phyloP scores from a whole-genome alignment of 2,113 vertebrate genomes.

The Anser cygnoides region DNA sequence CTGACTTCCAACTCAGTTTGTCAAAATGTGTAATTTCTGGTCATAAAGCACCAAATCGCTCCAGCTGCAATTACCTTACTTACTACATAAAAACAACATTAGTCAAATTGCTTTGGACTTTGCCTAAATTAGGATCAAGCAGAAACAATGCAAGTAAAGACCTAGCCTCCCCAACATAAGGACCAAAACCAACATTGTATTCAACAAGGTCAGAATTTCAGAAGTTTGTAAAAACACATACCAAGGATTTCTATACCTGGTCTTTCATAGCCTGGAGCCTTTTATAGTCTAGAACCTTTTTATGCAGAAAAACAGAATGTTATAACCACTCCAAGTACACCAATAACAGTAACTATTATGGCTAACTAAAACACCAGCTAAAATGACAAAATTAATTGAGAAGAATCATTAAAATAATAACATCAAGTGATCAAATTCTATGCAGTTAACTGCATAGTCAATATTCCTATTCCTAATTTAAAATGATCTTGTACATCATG shows the following conservation, averaged over 20 bases:
- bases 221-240: not conserved
- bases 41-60: not conserved
- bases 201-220: not conserved
- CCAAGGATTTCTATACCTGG: not conserved
- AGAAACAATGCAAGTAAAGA: not conserved
- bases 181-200: not conserved
- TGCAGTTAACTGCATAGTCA: not conserved
- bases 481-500: rapidly evolving
- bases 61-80: not conserved
- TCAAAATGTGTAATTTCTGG: not conserved
- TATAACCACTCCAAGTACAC: not conserved
- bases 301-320: not conserved
- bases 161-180: not conserved
- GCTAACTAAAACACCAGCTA: not conserved
- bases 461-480: not conserved
- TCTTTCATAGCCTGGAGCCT: not conserved
- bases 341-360: not conserved
- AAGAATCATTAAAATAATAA: not conserved
- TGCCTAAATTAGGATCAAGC: not conserved
- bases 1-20: not conserved
- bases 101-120: not conserved
- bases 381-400: not conserved
- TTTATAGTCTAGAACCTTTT: not conserved
- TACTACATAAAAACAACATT: not conserved
- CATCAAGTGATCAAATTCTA: not conserved